Evolutionary conservation across 1,140 invertebrate species (phyloP), one percentile per base, ranked within the genome.

Genomic region (Phthorimaea operculella): DNA sequence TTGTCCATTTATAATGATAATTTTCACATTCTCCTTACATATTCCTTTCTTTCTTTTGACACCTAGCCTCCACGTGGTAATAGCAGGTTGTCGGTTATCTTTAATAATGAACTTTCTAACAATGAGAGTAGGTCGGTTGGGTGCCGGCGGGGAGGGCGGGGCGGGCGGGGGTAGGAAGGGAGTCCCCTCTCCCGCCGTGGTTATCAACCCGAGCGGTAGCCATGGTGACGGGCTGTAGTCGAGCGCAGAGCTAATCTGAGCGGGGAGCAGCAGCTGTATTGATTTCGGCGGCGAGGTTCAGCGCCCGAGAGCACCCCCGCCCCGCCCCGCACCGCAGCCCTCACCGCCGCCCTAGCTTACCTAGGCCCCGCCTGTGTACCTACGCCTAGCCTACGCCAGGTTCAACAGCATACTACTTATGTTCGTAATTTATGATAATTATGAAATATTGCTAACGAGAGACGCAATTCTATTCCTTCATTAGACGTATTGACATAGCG

Each of bases 211-310:
- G 58, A 56, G 54, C 54, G 57, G 69, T 72, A 58, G 45, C 68
- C 63, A 67, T 74, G 59, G 64, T 60, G 33, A 75, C 72, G 66
- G 56, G 66, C 64, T 64, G 58, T 58, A 72, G 74, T 68, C 71
- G 66, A 65, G 60, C 60, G 62, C 63, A 54, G 63, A 59, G 63
- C 59, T 28, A 49, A 39, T 16, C 44, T 14, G 49, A 48, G 60
- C 57, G 55, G 60, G 56, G 59, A 72, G 76, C 76, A 72, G 76
- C 76, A 77, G 76, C 79, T 80, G 76, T 82, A 82, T 82, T 78
- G 79, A 83, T 80, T 79, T 77, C 62, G 71, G 67, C 64, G 52
- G 62, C 65, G 63, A 68, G 66, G 79, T 82, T 82, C 79, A 79
- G 55, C 76, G 79, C 62, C 75, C 79, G 70, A 42, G 11, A 62